phyloP scores from a whole-genome alignment of 1,140 invertebrate species.

The Drosophila ananassae region DNA sequence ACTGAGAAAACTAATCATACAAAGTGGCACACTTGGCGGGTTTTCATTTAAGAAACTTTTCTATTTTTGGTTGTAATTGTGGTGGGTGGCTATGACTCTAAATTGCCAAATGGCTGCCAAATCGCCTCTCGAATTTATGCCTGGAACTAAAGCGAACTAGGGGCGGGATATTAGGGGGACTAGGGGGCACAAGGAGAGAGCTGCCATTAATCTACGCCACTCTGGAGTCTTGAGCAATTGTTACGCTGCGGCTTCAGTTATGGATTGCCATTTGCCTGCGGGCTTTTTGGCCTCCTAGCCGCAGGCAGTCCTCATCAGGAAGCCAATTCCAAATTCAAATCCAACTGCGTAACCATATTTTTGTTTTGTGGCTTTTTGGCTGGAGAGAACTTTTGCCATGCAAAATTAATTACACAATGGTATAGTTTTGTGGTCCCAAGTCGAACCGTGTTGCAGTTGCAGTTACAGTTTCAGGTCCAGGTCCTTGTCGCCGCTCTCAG shows the following conservation, averaged over 20 bases:
- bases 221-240: constrained; percentile 53
- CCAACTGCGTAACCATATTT: constrained; percentile 52
- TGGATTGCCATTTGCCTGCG: constrained; percentile 19
- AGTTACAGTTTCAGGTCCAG: constrained; percentile 5
- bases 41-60: constrained; percentile 6
- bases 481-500: constrained; percentile 39
- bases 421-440: constrained; percentile 10
- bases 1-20: constrained; percentile 11
- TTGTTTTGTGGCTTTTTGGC: constrained; percentile 15
- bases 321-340: constrained; percentile 44
- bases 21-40: not conserved
- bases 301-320: constrained; percentile 78
- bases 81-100: constrained; percentile 46
- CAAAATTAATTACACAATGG: constrained; percentile 78
- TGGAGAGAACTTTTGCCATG: constrained; percentile 65
- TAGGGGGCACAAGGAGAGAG: constrained; percentile 1
- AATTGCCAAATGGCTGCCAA: constrained; percentile 29
- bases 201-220: constrained; percentile 64
- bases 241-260: constrained; percentile 50
- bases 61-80: constrained; percentile 19
- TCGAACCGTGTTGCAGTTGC: not conserved
- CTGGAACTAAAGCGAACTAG: constrained; percentile 24
- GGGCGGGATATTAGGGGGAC: constrained; percentile 11
- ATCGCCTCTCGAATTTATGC: constrained; percentile 36
- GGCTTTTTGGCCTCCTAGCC: constrained; percentile 36